Conservation (phyloP, 2,113 vertebrate species). For the Zosterops hypoxanthus region DNA sequence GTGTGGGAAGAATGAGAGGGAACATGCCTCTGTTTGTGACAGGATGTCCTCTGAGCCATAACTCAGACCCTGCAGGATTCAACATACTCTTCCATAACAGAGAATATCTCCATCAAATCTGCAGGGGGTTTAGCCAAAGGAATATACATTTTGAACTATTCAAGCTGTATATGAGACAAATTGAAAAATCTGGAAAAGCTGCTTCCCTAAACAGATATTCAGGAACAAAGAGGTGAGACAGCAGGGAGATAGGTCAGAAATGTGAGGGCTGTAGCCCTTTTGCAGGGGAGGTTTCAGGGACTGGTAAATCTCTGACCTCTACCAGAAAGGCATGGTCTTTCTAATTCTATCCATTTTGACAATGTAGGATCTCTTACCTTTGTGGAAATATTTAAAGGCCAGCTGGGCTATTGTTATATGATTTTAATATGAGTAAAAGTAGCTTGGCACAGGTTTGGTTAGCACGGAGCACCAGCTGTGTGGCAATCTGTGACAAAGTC, state of each 20-base stretch:
- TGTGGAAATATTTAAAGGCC: neutral
- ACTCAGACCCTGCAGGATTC: neutral
- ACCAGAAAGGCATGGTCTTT: neutral
- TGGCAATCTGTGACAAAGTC: neutral
- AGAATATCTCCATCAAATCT: neutral
- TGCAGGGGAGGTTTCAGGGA: neutral
- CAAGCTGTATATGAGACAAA: neutral
- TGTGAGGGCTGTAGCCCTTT: neutral
- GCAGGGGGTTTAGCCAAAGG: neutral
- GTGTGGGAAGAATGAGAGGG: neutral
- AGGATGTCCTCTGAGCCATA: neutral
- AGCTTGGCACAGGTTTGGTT: neutral
- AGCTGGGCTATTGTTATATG: neutral
- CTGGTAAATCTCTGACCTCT: neutral
- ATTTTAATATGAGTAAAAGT: neutral
- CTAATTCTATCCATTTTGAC: neutral
- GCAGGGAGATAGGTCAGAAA: neutral
- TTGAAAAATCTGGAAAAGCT: neutral
- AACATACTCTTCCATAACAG: neutral
- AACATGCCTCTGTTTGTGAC: fast-evolving
- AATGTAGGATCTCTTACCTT: neutral
- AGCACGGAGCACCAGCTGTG: neutral
- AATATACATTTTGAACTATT: neutral
- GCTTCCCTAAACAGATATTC: neutral
- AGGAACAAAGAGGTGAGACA: neutral